Percentiles rank a stretch among this genome's conserved stretches.
phyloP scores from a whole-genome alignment of 23 tunicate genomes.

The Trididemnum clinides region DNA sequence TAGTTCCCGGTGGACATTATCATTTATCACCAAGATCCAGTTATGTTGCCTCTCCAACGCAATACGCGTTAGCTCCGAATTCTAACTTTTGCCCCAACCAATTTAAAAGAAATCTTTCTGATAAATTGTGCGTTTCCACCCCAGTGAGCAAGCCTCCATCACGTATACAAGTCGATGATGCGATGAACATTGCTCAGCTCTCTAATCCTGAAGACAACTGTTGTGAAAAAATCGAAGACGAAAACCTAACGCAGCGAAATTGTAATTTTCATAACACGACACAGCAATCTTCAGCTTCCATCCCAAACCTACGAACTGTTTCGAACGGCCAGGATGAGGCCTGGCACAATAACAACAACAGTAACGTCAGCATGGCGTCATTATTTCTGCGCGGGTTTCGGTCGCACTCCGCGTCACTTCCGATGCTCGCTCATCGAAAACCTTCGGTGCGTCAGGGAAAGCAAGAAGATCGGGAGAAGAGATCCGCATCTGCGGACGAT shows the following conservation, averaged over 20 bases:
- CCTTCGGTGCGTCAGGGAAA: not conserved
- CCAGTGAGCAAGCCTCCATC: not conserved
- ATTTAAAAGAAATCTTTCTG: too few species aligned
- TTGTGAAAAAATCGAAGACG: not conserved
- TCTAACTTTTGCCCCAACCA: not conserved
- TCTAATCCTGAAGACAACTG: not conserved
- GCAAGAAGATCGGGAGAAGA: not conserved
- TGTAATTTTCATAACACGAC: not conserved
- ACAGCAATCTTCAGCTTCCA: not conserved
- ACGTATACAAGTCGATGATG: not conserved
- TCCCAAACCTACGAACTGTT: not conserved
- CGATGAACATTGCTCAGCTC: not conserved
- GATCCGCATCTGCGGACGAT: slow-evolving; percentile 22
- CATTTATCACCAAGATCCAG: slow-evolving; percentile 60
- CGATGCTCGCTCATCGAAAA: not conserved
- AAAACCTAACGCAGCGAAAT: not conserved
- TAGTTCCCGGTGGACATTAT: slow-evolving; percentile 57
- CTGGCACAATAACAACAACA: not conserved
- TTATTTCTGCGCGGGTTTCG: not conserved
- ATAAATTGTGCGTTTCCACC: too few species aligned
- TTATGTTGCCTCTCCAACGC: not conserved
- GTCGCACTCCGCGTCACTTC: slow-evolving; percentile 37
- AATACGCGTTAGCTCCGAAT: not conserved
- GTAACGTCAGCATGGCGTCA: too few species aligned
- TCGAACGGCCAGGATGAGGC: not conserved